These are phyloP conservation scores for Mirounga angustirostris DNA, from an alignment of 2,113 vertebrate species.

Conservation along the genomic window DNA sequence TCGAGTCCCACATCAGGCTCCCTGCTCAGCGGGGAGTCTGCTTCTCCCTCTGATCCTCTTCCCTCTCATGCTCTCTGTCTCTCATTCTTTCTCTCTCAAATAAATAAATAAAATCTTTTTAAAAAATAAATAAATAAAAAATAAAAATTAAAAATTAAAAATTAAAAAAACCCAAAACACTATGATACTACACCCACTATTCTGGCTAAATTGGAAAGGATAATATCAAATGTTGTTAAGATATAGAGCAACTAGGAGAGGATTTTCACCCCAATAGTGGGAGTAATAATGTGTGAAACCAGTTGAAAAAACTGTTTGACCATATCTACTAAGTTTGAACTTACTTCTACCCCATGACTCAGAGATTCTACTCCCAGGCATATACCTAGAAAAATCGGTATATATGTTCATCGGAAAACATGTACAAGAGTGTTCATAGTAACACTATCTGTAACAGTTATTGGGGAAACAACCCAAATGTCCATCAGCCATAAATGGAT, in stretches of 20 bases:
- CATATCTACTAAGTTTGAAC: not conserved
- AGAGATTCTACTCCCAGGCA: not conserved
- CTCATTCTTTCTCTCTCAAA: too few species aligned
- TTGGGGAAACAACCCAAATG: not conserved
- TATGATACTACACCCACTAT: not conserved
- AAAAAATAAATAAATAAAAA: too few species aligned
- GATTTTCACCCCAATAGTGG: not conserved
- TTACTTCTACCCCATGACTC: not conserved
- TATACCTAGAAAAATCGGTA: not conserved
- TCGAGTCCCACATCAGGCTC: too few species aligned
- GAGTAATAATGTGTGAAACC: not conserved
- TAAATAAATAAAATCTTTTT: too few species aligned
- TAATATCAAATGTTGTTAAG: not conserved
- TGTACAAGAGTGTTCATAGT: not conserved
- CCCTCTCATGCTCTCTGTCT: too few species aligned
- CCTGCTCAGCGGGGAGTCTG: too few species aligned
- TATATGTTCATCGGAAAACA: not conserved
- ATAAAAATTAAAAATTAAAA: too few species aligned
- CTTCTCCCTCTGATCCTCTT: too few species aligned
- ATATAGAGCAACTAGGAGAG: not conserved
- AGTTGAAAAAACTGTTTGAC: not conserved
- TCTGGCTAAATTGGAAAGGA: not conserved
- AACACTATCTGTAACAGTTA: not conserved
- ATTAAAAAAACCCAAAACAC: not conserved
- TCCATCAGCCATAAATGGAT: not conserved